Evolutionary conservation across 2,113 vertebrate genomes (phyloP), one percentile per base, ranked within the genome.

Genomic region (Corynorhinus townsendii): DNA sequence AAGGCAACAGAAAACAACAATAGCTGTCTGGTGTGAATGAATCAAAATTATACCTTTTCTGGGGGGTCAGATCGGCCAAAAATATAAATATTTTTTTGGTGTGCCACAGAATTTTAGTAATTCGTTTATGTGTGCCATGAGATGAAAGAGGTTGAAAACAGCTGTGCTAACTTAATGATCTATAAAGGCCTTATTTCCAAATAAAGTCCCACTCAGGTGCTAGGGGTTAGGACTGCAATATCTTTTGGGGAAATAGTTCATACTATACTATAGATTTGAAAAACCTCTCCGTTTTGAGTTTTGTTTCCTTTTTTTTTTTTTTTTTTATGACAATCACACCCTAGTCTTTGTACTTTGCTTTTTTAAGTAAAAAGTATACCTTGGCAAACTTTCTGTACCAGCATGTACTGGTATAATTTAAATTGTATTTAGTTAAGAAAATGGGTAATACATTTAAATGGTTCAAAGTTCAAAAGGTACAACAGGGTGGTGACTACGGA

Each of bases 401-500:
- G 54, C 54, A n/a, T 0, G 6, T 26, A 1, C 40, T 22, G 20
- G 26, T 20, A n/a, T 15, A 28, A 35, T 52, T 82, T 88, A 43
- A 28, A 69, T 77, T 92, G 33, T 76, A 19, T 66, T 66, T 62
- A 22, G 24, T 72, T 72, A 69, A 54, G 38, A n/a, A 71, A 81
- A 33, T 11, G 56, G 38, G 16, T 30, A 33, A 20, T 15, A 3
- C 35, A 7, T 64, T 88, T n/a, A 73, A 88, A 75, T 52, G 43
- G 49, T 43, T 82, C 64, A 38, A 47, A 33, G 17, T 72, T 80
- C 66, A 73, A 47, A 69, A 47, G 38, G 8, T 52, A 69, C 2
- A 15, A 0, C 4, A 7, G 1, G 12, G 59, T 43, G 24, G 45
- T 6, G 9, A 15, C 12, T 14, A 4, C 12, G 1, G 45, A 40